Evolutionary conservation across 1,140 invertebrate species (phyloP).

Genomic region (Nylanderia fulva): DNA sequence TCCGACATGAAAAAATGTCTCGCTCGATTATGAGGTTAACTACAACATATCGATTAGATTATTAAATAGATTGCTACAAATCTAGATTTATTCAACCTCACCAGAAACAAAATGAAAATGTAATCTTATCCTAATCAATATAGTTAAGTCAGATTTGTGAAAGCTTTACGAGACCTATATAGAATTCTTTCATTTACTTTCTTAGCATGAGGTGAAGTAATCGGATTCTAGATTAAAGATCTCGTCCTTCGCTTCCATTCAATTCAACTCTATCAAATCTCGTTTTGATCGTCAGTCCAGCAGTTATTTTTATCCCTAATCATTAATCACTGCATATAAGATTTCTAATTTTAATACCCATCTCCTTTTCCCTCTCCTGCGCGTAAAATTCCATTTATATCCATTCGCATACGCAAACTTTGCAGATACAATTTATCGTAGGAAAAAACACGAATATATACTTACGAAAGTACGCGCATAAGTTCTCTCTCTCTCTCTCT

Average conservation of each 20-base stretch:
- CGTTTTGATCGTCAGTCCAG: neutral
- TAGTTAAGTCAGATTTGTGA: conserved; percentile 40
- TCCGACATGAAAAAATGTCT: conserved; percentile 14
- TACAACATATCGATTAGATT: neutral
- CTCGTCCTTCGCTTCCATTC: conserved; percentile 20
- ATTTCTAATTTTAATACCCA: conserved; percentile 8
- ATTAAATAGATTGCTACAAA: neutral
- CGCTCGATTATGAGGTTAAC: conserved; percentile 6
- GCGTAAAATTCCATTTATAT: neutral
- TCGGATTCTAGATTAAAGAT: conserved; percentile 53
- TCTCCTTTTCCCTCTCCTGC: neutral
- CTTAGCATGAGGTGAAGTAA: conserved; percentile 45
- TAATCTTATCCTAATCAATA: conserved; percentile 32
- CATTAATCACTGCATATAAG: neutral
- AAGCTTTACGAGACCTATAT: conserved; percentile 47
- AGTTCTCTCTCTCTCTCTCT: too few relatives aligned
- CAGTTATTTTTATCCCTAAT: conserved; percentile 36
- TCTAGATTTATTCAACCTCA: conserved; percentile 13
- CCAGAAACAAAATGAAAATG: conserved; percentile 17
- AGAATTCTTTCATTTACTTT: conserved; percentile 51
- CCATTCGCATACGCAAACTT: neutral
- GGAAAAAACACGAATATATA: neutral
- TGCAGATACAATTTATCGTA: neutral
- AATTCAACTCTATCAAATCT: conserved; percentile 41
- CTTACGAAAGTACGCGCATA: neutral